These are phyloP conservation scores for Procambarus virginalis DNA, from an alignment of 1,140 invertebrate species.

Conservation along the genomic window DNA sequence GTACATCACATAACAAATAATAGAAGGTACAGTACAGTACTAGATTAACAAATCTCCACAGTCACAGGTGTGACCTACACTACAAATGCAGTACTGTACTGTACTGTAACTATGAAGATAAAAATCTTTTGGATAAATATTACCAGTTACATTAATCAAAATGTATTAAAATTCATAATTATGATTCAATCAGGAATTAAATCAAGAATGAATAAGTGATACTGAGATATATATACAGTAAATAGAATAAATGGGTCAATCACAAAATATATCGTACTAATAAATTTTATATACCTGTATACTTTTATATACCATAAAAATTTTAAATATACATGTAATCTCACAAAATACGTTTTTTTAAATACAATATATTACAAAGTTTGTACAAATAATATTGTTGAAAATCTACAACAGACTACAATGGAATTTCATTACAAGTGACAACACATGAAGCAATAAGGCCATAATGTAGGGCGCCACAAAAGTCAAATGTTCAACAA, in stretches of 20 bases:
- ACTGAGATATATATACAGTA: neutral
- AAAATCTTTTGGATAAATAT: neutral
- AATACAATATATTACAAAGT: slow-evolving; percentile 5
- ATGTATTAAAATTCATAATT: neutral
- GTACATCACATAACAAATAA: neutral
- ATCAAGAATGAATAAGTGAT: neutral
- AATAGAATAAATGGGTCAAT: neutral
- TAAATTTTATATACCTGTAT: neutral
- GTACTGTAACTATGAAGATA: no score
- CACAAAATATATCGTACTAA: neutral
- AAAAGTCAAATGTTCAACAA: neutral
- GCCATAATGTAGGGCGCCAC: neutral
- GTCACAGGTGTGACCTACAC: no score
- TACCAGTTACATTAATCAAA: neutral
- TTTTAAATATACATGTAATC: neutral
- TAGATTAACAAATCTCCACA: neutral
- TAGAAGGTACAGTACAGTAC: neutral
- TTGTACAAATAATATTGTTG: neutral
- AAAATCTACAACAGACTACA: neutral
- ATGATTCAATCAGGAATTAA: neutral
- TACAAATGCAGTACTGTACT: no score
- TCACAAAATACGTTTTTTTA: neutral
- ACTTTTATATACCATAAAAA: neutral
- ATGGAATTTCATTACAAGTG: neutral
- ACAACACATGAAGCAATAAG: neutral